A percentile compares a stretch with the other conserved stretches of the same genome.
phyloP scores from a whole-genome alignment of 92 coral and sea anemone genomes.

The Bergia puertoricense region DNA sequence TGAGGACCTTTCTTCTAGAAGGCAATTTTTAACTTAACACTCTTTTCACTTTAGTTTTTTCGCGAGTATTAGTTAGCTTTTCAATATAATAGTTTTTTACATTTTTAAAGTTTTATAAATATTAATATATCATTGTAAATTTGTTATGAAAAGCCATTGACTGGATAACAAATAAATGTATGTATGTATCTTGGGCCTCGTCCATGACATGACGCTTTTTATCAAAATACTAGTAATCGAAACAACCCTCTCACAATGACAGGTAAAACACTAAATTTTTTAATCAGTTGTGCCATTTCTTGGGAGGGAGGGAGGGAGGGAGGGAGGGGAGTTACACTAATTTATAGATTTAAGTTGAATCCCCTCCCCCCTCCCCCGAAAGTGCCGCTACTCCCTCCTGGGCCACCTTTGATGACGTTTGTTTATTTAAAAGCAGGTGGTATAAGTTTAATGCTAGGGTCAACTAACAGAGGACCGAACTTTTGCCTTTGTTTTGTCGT shows the following conservation, averaged over 20 bases:
- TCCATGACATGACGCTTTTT: not conserved
- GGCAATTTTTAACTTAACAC: too few relatives aligned
- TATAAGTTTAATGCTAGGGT: not conserved
- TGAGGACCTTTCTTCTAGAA: too few relatives aligned
- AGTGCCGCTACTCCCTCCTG: not conserved
- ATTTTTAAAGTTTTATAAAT: too few relatives aligned
- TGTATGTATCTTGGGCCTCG: not conserved
- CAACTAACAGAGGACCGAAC: not conserved
- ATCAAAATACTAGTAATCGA: not conserved
- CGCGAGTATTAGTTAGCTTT: too few relatives aligned
- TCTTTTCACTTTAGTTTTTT: too few relatives aligned
- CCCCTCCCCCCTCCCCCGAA: too few relatives aligned
- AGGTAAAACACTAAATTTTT: not conserved
- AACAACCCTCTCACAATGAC: not conserved
- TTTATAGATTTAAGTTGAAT: too few relatives aligned
- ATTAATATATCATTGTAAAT: too few relatives aligned
- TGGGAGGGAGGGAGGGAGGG: not conserved
- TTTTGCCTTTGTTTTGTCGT: not conserved
- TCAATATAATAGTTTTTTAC: too few relatives aligned
- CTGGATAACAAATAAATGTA: not conserved
- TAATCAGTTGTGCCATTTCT: not conserved
- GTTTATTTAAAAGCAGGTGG: conserved; percentile 29
- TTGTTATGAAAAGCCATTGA: too few relatives aligned
- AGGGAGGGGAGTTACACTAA: too few relatives aligned
- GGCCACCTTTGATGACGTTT: not conserved